phyloP scores from a whole-genome alignment of 2,888 invertebrate species.

The Eucera pruinosa region DNA sequence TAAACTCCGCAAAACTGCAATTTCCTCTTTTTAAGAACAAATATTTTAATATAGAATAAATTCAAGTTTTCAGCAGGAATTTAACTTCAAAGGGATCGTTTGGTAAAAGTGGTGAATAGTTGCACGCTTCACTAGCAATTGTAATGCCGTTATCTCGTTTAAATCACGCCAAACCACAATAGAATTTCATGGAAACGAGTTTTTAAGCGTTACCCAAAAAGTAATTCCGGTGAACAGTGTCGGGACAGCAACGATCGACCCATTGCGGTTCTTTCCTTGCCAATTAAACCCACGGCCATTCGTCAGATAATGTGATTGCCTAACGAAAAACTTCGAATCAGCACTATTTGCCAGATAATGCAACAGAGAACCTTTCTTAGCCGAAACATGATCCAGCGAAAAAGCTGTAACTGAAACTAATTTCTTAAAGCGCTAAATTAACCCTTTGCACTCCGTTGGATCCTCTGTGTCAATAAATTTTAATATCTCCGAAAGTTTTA shows the following conservation, averaged over 20 bases:
- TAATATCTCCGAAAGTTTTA: no score
- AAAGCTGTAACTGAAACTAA: neutral
- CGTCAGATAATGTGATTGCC: constrained; percentile 4
- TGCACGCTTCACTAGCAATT: constrained; percentile 6
- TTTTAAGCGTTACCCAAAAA: constrained; percentile 24
- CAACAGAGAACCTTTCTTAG: neutral
- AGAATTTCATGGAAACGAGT: constrained; percentile 24
- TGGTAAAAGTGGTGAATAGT: no score
- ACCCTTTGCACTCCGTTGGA: no score
- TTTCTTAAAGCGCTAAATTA: no score
- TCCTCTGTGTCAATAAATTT: no score
- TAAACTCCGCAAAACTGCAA: no score
- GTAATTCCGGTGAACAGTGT: neutral
- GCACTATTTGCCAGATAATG: neutral
- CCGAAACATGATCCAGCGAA: neutral
- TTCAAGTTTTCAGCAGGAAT: no score
- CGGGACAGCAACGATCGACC: constrained; percentile 30
- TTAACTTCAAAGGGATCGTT: no score
- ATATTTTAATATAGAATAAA: no score
- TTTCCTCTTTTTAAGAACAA: no score
- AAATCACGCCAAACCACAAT: neutral
- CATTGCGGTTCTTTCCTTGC: constrained; percentile 13
- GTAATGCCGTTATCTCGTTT: neutral
- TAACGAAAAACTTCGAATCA: constrained; percentile 4
- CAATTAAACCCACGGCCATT: constrained; percentile 23